Evolutionary conservation across 2,113 vertebrate species (phyloP), one percentile per base, ranked within the genome.

Genomic region (Scortum barcoo): DNA sequence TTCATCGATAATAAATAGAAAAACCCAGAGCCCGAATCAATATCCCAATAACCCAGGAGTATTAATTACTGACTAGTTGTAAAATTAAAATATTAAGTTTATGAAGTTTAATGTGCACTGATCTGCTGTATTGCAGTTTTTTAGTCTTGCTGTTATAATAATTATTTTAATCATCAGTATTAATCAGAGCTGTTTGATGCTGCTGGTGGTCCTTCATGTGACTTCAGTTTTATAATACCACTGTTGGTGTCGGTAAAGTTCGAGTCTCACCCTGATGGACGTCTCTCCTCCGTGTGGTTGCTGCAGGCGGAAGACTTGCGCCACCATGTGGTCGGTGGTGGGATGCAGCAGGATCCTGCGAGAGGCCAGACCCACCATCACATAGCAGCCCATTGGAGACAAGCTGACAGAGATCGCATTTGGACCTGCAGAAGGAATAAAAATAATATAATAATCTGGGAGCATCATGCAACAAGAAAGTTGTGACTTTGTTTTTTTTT

Each of bases 271-370:
- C 94, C 98, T 96, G 95, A 99, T 99, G 81, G 98, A 99, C 2
- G 97, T 98, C 93, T 99, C 98, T 63, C 98, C 98, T 66, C 97
- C 98, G 0, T 99, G 98, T 0, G 98, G 97, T 85, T 99, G 98
- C 78, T 99, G 98, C 84, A 99, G 95, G 58, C 98, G 97, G 96
- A 99, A 99, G 93, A 99, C 98, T 92, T 99, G 98, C 67, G 98
- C 98, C 88, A 99, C 98, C 98, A 99, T 99, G 95, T 99, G 98
- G 94, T 99, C 98, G 5, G 98, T 99, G 93, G 97, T 97, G 58
- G 98, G 98, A 81, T 99, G 98, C 86, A 99, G 94, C 70, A 99
- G 95, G 92, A 99, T 99, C 72, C 98, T 95, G 30, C 98, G 96
- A 7, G 98, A 99, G 80, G 98, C 98, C 93, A 99, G 90, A 44